A percentile compares a stretch with the other conserved stretches of the same genome.
These are phyloP conservation scores for Sebastes vulpes DNA, from an alignment of 2,797 vertebrate species.

Conservation along the genomic window DNA sequence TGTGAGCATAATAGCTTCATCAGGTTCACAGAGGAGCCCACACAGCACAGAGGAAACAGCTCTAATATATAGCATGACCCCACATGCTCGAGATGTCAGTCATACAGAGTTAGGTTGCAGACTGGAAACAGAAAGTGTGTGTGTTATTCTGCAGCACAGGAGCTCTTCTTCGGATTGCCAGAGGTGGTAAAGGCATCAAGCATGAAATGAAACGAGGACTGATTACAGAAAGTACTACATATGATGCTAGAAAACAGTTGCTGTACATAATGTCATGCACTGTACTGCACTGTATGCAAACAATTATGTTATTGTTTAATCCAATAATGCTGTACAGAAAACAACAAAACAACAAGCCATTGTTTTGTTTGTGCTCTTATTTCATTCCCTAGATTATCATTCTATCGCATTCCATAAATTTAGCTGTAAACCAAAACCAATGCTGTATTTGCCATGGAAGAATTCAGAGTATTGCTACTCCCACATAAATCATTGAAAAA, in stretches of 20 bases:
- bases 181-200: neutral
- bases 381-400: neutral
- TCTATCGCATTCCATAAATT: neutral
- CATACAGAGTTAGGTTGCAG: conserved; percentile 50
- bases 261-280: neutral
- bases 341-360: neutral
- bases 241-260: neutral
- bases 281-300: neutral
- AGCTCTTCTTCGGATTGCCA: neutral
- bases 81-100: conserved; percentile 40
- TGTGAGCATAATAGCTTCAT: conserved; percentile 2
- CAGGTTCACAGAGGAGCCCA: neutral
- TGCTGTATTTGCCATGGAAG: neutral
- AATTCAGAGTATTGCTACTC: neutral
- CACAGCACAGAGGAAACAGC: neutral
- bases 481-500: neutral
- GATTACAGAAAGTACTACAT: neutral
- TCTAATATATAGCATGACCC: conserved; percentile 18
- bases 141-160: neutral
- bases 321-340: neutral
- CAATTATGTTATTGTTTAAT: neutral
- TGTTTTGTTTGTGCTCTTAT: neutral
- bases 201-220: neutral
- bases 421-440: neutral
- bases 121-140: conserved; percentile 4